Evolutionary conservation across 2,113 vertebrate genomes (phyloP).

Genomic region (Lathamus discolor): DNA sequence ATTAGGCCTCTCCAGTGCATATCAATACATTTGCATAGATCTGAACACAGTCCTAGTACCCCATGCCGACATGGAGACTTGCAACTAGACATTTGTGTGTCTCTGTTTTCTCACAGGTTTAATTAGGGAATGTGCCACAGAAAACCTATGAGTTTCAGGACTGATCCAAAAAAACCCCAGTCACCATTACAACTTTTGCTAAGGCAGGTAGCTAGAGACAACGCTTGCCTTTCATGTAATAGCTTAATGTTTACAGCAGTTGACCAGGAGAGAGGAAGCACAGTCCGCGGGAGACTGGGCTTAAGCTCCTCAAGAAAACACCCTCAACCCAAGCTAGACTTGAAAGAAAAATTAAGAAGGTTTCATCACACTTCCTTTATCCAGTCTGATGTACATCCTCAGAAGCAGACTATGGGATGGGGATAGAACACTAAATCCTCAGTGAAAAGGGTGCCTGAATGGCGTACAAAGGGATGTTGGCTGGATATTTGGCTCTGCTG

Average conservation of each 20-base stretch:
- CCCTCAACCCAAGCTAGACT: background rate
- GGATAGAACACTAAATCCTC: background rate
- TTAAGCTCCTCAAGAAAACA: background rate
- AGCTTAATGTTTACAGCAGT: background rate
- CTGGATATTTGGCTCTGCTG: background rate
- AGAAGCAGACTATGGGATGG: background rate
- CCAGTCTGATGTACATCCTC: background rate
- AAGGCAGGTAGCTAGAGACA: background rate
- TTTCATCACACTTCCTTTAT: background rate
- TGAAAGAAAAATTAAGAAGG: background rate
- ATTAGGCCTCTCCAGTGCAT: fast-evolving
- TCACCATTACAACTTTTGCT: background rate
- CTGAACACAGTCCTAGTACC: background rate
- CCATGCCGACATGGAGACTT: background rate
- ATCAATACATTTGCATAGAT: fast-evolving
- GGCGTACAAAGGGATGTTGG: background rate
- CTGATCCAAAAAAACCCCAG: background rate
- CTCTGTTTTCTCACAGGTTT: background rate
- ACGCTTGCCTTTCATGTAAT: background rate
- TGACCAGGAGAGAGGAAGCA: background rate
- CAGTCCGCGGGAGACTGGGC: background rate
- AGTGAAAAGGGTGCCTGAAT: background rate
- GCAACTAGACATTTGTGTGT: background rate
- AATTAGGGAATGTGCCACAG: background rate
- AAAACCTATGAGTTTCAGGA: background rate